Percentiles rank a stretch among this genome's conserved stretches.
Conservation (phyloP, 2,113 vertebrate genomes). For the Tragelaphus scriptus region DNA sequence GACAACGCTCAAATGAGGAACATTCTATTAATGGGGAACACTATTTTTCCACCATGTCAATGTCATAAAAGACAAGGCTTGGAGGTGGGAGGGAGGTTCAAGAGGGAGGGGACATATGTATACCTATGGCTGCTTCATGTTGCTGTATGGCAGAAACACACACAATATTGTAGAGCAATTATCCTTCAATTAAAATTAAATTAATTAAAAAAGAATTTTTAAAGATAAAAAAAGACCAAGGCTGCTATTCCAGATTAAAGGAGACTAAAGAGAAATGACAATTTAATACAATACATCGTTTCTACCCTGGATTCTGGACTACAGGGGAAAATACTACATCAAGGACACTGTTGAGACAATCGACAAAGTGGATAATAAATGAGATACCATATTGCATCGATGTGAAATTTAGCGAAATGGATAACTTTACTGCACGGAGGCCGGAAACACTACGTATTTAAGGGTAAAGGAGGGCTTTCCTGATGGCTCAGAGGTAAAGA, state of each 20-base stretch:
- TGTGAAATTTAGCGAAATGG: background rate
- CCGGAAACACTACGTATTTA: background rate
- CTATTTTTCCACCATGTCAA: background rate
- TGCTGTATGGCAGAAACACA: background rate
- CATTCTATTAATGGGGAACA: background rate
- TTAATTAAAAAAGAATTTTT: background rate
- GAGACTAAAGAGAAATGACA: slow-evolving; percentile 16
- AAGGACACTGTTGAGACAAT: background rate
- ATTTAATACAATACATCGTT: background rate
- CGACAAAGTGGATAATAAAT: background rate
- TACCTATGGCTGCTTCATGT: background rate
- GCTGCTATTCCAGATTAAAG: background rate
- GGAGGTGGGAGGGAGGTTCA: background rate
- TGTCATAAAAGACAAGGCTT: background rate
- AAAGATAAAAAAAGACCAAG: background rate
- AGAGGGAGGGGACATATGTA: background rate
- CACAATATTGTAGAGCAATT: background rate
- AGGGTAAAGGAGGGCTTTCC: background rate
- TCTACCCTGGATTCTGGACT: background rate
- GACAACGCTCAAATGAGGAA: background rate
- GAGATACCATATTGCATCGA: background rate
- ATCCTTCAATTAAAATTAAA: background rate
- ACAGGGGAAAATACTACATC: background rate
- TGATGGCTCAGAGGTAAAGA: background rate
- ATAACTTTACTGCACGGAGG: too few species aligned